Conservation (phyloP, 2,888 invertebrate genomes). For the Iselma pallidipennis region DNA sequence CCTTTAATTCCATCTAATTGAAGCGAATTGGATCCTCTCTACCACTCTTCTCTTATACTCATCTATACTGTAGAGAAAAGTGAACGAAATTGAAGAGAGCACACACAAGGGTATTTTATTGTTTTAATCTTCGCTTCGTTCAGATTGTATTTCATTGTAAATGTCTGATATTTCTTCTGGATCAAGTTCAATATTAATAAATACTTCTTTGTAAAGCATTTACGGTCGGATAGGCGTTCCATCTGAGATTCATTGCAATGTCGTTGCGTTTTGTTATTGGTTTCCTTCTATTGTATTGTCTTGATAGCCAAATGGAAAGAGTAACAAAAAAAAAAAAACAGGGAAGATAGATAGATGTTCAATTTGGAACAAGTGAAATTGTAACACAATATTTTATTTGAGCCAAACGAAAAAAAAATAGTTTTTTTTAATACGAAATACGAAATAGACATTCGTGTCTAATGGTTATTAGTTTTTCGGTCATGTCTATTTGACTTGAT, state of each 20-base stretch:
- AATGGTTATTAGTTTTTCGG: conserved; percentile 7
- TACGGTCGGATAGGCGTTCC: conserved; percentile 42
- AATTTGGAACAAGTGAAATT: conserved; percentile 17
- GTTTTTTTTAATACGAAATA: not conserved
- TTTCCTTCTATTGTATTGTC: conserved; percentile 39
- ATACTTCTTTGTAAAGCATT: conserved; percentile 44
- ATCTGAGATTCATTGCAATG: conserved; percentile 54
- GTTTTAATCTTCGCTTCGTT: conserved; percentile 29
- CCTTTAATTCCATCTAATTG: not conserved
- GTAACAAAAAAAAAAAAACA: conserved; percentile 6
- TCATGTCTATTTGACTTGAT: conserved; percentile 9
- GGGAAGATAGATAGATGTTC: not conserved
- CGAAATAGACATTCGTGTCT: conserved; percentile 7
- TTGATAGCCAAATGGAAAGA: conserved; percentile 1
- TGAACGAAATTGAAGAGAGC: conserved; percentile 4
- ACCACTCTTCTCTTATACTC: not conserved
- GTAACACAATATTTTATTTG: conserved; percentile 32
- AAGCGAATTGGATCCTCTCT: not conserved
- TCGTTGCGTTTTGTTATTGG: conserved; percentile 42
- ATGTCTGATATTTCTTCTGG: conserved; percentile 37
- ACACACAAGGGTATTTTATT: conserved; percentile 25
- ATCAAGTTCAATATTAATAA: conserved; percentile 45
- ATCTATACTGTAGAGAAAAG: not conserved
- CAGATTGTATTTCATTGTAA: conserved; percentile 33
- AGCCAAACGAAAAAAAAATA: conserved; percentile 12